Base-by-base conservation (phyloP, 2,888 invertebrate genomes). In the Pristionchus fissidentatus region DNA sequence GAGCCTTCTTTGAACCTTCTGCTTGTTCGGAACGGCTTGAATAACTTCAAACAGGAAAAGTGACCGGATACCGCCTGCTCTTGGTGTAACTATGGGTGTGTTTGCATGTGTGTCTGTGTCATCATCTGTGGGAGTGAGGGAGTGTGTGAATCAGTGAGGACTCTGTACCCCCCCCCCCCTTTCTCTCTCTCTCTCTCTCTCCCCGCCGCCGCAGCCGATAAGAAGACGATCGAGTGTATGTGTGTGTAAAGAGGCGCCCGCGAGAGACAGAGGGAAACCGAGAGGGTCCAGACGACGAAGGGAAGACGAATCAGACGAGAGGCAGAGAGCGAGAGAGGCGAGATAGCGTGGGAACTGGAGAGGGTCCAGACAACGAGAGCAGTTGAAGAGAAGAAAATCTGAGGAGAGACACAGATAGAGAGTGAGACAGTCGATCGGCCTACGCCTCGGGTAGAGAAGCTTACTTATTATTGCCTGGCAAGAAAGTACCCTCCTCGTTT, bases 171-270 rank as follows among this genome's bases (percentile, higher is more conserved):
- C 19, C 52, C 15, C 52, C n/a, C 49, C 46, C 35, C 15, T 38
- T 19, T 32, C 35, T 19, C 60, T 35, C 80, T 26, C 43, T 22
- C 66, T 32, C 3, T 10, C 32, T 19, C 29, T 29, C 35, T 35
- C 52, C 52, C 2, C 32, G 22, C 35, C 38, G 13, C 52, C 35
- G n/a, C 57, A 38, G 4, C 66, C 81, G 55, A 57, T 46, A 81
- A 46, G 60, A 60, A 4, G 38, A 10, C 22, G 19, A n/a, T n/a
- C 70, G 70, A 70, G 15, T 38, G 13, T 7, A 55, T 55, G 70
- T 70, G n/a, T n/a, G 70, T 70, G 77, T 52, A 52, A 77, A 52
- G 77, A 79, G 57, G 32, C n/a, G n/a, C n/a, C 38, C 19, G 55
- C 0, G 57, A 79, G 79, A 22, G 79, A 79, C 32, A 22, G 46